A percentile compares a stretch with the other conserved stretches of the same genome.
phyloP scores from a whole-genome alignment of 2,888 invertebrate genomes.

The Melangyna quadrimaculata region DNA sequence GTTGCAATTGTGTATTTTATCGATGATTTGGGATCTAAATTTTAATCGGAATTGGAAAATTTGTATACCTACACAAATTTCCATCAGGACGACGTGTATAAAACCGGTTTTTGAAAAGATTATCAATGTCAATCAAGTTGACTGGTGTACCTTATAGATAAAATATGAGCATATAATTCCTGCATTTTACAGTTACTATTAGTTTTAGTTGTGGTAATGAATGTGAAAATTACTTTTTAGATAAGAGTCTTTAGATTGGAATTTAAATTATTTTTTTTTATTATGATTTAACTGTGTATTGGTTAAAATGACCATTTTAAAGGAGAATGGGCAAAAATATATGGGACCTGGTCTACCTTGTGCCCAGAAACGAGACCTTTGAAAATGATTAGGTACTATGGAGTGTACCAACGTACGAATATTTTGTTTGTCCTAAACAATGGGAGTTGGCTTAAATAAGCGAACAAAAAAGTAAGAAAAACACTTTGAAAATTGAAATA shows the following conservation, averaged over 20 bases:
- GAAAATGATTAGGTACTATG: too few relatives aligned
- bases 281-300: too few relatives aligned
- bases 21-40: constrained; percentile 61
- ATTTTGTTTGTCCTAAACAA: too few relatives aligned
- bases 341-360: too few relatives aligned
- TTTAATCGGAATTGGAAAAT: constrained; percentile 65
- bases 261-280: not conserved
- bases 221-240: constrained; percentile 5
- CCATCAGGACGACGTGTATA: not conserved
- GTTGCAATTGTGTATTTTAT: constrained; percentile 56
- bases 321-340: too few relatives aligned
- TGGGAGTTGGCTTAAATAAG: too few relatives aligned
- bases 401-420: too few relatives aligned
- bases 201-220: not conserved
- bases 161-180: not conserved
- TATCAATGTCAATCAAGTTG: constrained; percentile 53
- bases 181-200: not conserved
- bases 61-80: constrained; percentile 7
- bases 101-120: constrained; percentile 21
- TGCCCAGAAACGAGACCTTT: too few relatives aligned
- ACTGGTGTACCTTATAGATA: not conserved
- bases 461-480: too few relatives aligned
- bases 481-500: too few relatives aligned
- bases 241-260: not conserved
- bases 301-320: too few relatives aligned